Evolutionary conservation across 2,113 vertebrate genomes (phyloP).

Genomic region (Poeciliopsis turrubarensis): DNA sequence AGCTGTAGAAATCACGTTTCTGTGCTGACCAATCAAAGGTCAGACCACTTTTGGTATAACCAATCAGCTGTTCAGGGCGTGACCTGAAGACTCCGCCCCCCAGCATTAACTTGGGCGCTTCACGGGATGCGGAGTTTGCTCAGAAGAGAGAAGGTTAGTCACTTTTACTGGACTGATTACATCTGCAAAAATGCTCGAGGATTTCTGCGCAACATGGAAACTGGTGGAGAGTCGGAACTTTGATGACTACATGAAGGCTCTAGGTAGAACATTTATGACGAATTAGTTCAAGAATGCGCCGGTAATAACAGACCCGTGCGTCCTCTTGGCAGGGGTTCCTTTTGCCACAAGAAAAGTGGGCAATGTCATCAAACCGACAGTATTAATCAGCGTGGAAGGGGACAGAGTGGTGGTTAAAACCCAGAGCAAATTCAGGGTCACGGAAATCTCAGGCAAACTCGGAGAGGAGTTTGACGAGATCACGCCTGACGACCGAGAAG

Average conservation of each 20-base stretch:
- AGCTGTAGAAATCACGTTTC: not conserved
- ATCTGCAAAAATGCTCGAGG: constrained; percentile 87
- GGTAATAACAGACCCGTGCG: no score
- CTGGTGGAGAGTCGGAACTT: constrained; percentile 95
- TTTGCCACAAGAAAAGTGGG: constrained; percentile 95
- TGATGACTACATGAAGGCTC: constrained; percentile 95
- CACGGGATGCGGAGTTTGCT: not conserved
- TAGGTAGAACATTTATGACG: constrained; percentile 78
- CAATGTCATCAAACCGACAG: constrained; percentile 93
- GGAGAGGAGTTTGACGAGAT: constrained; percentile 97
- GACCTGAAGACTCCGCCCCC: constrained; percentile 15
- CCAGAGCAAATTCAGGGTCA: constrained; percentile 95
- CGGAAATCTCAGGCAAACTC: constrained; percentile 89
- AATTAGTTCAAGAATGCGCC: not conserved
- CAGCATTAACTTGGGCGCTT: constrained; percentile 45
- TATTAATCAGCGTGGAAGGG: constrained; percentile 90
- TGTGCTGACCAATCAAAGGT: constrained; percentile 24
- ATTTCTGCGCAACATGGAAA: constrained; percentile 96
- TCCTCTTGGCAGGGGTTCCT: constrained; percentile 84
- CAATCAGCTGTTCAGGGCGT: constrained; percentile 58
- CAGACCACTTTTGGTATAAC: not conserved
- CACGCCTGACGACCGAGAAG: constrained; percentile 91
- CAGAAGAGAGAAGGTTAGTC: not conserved
- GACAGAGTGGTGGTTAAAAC: constrained; percentile 91
- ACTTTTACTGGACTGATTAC: constrained; percentile 7